Evolutionary conservation across 2,888 invertebrate genomes (phyloP).

Genomic region (Andrena bucephala): DNA sequence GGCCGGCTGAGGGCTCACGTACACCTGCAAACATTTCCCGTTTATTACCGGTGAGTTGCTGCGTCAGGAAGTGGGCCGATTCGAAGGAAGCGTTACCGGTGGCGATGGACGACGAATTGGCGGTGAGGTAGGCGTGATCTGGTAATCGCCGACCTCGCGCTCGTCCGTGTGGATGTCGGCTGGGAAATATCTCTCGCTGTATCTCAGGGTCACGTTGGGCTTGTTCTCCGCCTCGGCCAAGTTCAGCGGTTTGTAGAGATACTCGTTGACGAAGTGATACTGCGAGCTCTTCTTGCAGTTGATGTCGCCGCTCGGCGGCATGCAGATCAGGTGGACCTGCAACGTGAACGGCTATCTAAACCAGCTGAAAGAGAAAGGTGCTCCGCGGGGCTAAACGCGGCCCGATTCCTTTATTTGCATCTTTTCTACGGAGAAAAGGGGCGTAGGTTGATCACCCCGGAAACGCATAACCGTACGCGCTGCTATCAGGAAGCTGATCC

Average conservation of each 20-base stretch:
- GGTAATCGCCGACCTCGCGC: conserved; percentile 80
- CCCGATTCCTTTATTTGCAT: conserved; percentile 31
- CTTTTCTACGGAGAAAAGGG: conserved; percentile 24
- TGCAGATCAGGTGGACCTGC: conserved; percentile 96
- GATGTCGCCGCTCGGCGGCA: conserved; percentile 95
- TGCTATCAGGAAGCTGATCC: conserved; percentile 46
- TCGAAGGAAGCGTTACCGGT: conserved; percentile 51
- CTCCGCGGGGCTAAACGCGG: background rate
- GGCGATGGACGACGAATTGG: conserved; percentile 77
- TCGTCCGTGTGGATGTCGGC: conserved; percentile 89
- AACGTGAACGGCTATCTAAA: conserved; percentile 7
- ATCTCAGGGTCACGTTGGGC: conserved; percentile 91
- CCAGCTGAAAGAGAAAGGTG: conserved; percentile 52
- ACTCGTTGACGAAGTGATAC: conserved; percentile 97
- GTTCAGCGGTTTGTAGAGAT: conserved; percentile 95
- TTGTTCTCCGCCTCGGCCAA: conserved; percentile 92
- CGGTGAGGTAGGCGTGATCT: conserved; percentile 77
- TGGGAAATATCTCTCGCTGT: conserved; percentile 94
- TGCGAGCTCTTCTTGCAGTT: conserved; percentile 95
- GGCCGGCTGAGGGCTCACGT: conserved; percentile 81
- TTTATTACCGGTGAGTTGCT: background rate
- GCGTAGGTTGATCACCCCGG: conserved; percentile 54
- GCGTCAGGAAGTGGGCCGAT: background rate
- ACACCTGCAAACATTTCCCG: conserved; percentile 64
- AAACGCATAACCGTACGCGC: conserved; percentile 34